Evolutionary conservation across 2,888 invertebrate genomes (phyloP).

Genomic region (Patella depressa): DNA sequence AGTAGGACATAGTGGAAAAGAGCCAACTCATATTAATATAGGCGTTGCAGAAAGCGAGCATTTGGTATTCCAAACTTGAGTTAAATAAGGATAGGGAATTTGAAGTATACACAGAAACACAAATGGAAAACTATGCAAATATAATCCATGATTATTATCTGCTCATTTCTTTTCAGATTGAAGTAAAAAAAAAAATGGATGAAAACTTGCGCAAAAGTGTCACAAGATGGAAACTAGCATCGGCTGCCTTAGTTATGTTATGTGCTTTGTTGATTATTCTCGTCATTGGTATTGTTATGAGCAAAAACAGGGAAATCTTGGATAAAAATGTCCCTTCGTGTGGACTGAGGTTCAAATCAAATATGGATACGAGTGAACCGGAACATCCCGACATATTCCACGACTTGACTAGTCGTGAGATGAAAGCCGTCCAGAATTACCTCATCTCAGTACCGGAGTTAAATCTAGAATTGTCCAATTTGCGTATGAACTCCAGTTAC

Average conservation of each 20-base stretch:
- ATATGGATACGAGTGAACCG: slow-evolving; percentile 30
- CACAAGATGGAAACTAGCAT: not conserved
- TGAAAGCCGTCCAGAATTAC: slow-evolving; percentile 27
- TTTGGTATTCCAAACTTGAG: too few species aligned
- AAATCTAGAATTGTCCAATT: slow-evolving; percentile 28
- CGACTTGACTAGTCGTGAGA: slow-evolving; percentile 38
- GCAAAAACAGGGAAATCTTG: not conserved
- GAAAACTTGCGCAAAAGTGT: not conserved
- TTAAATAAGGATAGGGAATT: too few species aligned
- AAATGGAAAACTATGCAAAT: too few species aligned
- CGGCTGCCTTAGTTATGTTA: not conserved
- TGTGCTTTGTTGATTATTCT: not conserved
- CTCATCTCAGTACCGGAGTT: slow-evolving; percentile 26
- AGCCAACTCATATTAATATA: too few species aligned
- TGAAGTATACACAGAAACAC: too few species aligned
- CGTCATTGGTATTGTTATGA: not conserved
- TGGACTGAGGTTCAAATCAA: slow-evolving; percentile 1
- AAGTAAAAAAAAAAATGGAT: not conserved
- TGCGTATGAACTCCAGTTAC: slow-evolving; percentile 32
- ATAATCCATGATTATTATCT: too few species aligned
- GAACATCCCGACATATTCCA: slow-evolving; percentile 36
- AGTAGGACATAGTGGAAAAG: too few species aligned
- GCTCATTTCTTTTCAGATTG: not conserved
- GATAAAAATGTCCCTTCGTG: not conserved
- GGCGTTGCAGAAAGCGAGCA: too few species aligned